Conservation (phyloP, 2,797 vertebrate genomes). For the Sparidentex hasta region DNA sequence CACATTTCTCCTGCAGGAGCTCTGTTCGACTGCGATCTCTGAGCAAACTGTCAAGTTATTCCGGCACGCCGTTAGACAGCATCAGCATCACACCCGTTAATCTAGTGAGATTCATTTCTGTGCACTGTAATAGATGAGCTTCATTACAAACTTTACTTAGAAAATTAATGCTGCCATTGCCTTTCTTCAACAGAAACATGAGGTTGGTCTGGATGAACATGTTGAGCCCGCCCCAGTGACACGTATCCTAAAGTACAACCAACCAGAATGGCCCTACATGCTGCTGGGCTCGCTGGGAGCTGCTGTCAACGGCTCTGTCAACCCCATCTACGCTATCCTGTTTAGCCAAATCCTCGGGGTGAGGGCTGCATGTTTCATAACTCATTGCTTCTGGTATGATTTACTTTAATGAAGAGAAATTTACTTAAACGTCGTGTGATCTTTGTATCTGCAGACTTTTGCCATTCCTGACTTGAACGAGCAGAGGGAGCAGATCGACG, state of each 20-base stretch:
- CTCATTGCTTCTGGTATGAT: background rate
- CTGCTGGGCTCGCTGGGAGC: slow-evolving; percentile 87
- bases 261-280: slow-evolving; percentile 88
- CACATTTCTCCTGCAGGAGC: slow-evolving; percentile 58
- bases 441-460: slow-evolving; percentile 83
- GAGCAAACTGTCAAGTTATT: slow-evolving; percentile 72
- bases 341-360: slow-evolving; percentile 90
- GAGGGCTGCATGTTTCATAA: slow-evolving; percentile 24
- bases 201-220: slow-evolving; percentile 52
- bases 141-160: background rate
- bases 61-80: slow-evolving; percentile 62
- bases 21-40: slow-evolving; percentile 77
- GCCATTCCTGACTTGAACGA: slow-evolving; percentile 78
- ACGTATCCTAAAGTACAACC: slow-evolving; percentile 88
- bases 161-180: background rate
- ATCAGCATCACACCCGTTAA: slow-evolving; percentile 39
- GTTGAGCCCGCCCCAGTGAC: slow-evolving; percentile 78
- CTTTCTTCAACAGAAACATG: slow-evolving; percentile 47
- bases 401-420: background rate
- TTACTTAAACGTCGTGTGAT: background rate
- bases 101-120: slow-evolving; percentile 29
- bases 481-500: slow-evolving; percentile 82
- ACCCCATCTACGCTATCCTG: slow-evolving; percentile 86
- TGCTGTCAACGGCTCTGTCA: slow-evolving; percentile 85
- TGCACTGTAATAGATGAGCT: background rate